Conservation (phyloP, 2,888 invertebrate species). For the Ceramica pisi region DNA sequence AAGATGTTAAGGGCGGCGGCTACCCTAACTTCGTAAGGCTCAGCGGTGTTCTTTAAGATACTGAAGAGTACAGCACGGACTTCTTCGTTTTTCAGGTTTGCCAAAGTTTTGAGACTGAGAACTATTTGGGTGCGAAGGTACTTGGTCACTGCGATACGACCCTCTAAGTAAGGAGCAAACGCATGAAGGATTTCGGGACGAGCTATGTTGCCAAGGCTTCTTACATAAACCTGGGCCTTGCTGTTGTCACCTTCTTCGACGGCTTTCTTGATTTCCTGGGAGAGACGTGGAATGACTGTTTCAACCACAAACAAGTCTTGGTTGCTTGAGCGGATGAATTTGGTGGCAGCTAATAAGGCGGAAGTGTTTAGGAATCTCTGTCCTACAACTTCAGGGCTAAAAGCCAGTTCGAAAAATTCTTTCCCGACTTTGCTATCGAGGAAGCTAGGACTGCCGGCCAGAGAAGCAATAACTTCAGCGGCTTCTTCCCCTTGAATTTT, state of each 20-base stretch:
- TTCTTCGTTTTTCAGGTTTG: constrained; percentile 85
- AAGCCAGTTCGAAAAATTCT: constrained; percentile 91
- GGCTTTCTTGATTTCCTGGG: constrained; percentile 89
- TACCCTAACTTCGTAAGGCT: constrained; percentile 92
- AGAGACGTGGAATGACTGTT: constrained; percentile 91
- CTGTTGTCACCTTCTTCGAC: constrained; percentile 88
- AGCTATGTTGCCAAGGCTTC: constrained; percentile 92
- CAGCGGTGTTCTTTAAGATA: constrained; percentile 92
- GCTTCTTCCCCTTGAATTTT: constrained; percentile 91
- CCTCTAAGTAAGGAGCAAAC: constrained; percentile 93
- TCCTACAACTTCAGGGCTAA: constrained; percentile 87
- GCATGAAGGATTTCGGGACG: constrained; percentile 91
- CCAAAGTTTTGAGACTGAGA: constrained; percentile 88
- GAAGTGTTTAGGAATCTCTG: constrained; percentile 89
- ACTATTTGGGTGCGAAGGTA: constrained; percentile 93
- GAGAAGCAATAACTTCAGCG: constrained; percentile 88
- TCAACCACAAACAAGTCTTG: constrained; percentile 89
- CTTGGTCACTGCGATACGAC: constrained; percentile 88
- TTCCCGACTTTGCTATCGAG: constrained; percentile 92
- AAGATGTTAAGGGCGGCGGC: constrained; percentile 92
- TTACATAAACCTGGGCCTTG: constrained; percentile 91
- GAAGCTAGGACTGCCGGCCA: constrained; percentile 88
- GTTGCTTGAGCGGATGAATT: constrained; percentile 91
- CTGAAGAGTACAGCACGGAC: constrained; percentile 91
- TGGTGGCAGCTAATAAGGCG: constrained; percentile 90